Conservation (phyloP, 2,113 vertebrate genomes). For the Echinops telfairi region DNA sequence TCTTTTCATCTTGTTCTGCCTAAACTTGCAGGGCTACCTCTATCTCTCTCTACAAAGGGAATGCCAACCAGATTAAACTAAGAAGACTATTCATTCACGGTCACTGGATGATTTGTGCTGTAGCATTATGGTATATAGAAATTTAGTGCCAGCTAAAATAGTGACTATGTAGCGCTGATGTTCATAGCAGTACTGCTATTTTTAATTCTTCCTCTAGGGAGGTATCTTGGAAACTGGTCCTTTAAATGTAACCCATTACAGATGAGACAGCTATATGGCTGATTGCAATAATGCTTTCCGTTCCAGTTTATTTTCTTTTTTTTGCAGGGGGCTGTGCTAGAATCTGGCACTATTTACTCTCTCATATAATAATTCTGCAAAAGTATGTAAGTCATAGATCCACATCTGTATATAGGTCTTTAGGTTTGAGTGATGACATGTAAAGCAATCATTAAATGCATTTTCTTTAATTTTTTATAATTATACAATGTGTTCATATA, state of each 20-base stretch:
- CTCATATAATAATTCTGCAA: background rate
- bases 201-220: constrained; percentile 35
- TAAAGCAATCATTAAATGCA: background rate
- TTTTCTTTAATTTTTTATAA: constrained; percentile 5
- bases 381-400: background rate
- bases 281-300: constrained; percentile 41
- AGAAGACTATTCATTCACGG: background rate
- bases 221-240: background rate
- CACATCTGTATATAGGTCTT: background rate
- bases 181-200: background rate
- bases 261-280: constrained; percentile 45
- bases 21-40: background rate
- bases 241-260: constrained; percentile 39
- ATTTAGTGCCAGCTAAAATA: background rate
- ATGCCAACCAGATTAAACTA: background rate
- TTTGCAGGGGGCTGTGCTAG: background rate
- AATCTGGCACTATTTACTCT: background rate
- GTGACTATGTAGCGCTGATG: background rate
- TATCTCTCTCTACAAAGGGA: background rate
- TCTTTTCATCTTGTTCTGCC: background rate
- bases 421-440: background rate
- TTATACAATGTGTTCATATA: background rate
- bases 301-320: background rate
- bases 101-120: background rate
- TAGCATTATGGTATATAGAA: background rate